phyloP scores from a whole-genome alignment of 1,140 invertebrate genomes.

The Hylaeus anthracinus region DNA sequence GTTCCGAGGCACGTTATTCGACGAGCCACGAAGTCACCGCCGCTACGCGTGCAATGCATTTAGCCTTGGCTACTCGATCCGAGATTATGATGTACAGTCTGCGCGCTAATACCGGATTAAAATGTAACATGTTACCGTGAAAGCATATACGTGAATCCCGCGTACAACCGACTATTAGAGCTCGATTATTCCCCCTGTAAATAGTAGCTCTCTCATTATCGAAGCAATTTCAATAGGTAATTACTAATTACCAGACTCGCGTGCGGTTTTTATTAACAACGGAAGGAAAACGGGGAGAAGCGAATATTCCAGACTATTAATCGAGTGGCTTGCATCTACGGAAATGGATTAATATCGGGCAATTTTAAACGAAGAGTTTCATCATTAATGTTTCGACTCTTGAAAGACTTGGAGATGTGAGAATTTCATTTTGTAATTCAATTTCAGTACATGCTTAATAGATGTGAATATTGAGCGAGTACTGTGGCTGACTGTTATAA shows the following conservation, averaged over 20 bases:
- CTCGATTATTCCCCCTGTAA: conserved; percentile 23
- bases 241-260: not conserved
- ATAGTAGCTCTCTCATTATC: not conserved
- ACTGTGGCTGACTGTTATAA: no score
- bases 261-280: not conserved
- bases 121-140: conserved; percentile 44
- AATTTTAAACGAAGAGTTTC: no score
- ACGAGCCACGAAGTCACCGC: conserved; percentile 49
- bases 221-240: not conserved
- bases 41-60: conserved; percentile 49
- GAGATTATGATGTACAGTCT: conserved; percentile 60
- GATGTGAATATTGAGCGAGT: no score
- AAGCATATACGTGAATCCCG: conserved; percentile 13
- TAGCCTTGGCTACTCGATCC: conserved; percentile 48
- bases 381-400: no score
- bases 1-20: conserved; percentile 19
- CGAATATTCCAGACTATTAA: no score
- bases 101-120: conserved; percentile 59
- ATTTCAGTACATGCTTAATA: no score
- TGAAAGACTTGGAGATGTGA: no score
- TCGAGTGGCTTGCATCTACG: no score
- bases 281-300: no score
- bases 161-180: conserved; percentile 25
- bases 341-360: no score
- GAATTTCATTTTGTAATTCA: no score